Percentiles rank a stretch among this genome's conserved stretches.
These are phyloP conservation scores for Masnerella sp. DNA, from an alignment of 2,888 invertebrate species.

Conservation along the genomic window DNA sequence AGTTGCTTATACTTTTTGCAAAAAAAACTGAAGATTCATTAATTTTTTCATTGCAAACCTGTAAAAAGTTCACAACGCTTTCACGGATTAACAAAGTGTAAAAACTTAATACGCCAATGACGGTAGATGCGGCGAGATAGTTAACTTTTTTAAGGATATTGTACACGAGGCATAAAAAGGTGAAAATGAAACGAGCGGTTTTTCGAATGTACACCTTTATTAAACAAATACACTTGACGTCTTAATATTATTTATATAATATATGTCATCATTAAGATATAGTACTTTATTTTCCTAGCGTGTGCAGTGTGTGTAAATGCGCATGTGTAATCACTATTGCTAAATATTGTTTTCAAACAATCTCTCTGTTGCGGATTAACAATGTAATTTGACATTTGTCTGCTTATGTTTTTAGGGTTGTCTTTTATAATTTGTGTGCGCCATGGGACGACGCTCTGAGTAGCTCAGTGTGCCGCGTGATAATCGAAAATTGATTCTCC, in stretches of 20 bases:
- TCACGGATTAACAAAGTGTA: no score
- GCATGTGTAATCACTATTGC: constrained; percentile 74
- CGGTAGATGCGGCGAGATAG: no score
- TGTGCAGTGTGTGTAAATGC: constrained; percentile 76
- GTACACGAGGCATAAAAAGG: constrained; percentile 69
- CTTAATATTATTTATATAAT: constrained; percentile 77
- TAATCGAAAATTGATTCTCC: constrained; percentile 62
- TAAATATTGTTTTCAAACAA: constrained; percentile 70
- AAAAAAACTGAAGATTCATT: no score
- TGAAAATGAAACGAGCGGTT: constrained; percentile 13
- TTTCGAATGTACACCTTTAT: constrained; percentile 78
- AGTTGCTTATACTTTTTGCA: no score
- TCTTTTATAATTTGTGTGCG: constrained; percentile 66
- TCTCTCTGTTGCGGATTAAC: constrained; percentile 69
- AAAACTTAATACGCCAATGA: no score
- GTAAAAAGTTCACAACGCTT: no score
- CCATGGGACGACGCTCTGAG: constrained; percentile 73
- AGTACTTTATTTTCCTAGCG: constrained; percentile 75
- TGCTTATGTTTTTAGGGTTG: constrained; percentile 34
- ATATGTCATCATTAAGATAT: constrained; percentile 71
- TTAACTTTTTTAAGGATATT: no score
- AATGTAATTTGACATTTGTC: constrained; percentile 72
- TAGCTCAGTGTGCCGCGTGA: constrained; percentile 71
- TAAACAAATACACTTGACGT: constrained; percentile 78
- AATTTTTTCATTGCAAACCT: no score